A percentile compares a stretch with the other conserved stretches of the same genome.
Evolutionary conservation across 2,113 vertebrate species (phyloP).

Genomic region (Coracopsis vasa): DNA sequence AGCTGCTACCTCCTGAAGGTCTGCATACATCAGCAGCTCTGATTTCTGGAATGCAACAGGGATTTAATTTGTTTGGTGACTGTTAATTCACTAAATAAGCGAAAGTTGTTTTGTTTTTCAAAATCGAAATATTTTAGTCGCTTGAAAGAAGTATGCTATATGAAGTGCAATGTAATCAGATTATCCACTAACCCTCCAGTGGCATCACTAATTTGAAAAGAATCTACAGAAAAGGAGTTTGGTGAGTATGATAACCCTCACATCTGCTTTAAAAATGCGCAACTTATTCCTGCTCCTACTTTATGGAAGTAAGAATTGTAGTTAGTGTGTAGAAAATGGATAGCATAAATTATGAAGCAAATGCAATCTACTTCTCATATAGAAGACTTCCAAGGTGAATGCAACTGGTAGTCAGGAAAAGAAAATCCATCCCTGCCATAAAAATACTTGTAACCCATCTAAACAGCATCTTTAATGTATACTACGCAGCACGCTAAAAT

Average conservation of each 20-base stretch:
- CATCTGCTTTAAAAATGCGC: not conserved
- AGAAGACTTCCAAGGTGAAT: not conserved
- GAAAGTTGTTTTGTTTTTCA: not conserved
- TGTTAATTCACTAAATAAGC: not conserved
- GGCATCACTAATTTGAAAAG: constrained; percentile 1
- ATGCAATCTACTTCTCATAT: not conserved
- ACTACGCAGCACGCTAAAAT: not conserved
- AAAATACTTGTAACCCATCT: not conserved
- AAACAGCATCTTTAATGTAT: not conserved
- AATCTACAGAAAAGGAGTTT: not conserved
- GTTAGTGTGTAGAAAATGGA: not conserved
- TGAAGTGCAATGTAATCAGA: not conserved
- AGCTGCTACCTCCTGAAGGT: not conserved
- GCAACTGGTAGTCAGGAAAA: not conserved
- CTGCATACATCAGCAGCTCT: not conserved
- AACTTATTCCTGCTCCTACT: not conserved
- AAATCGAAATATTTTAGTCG: not conserved
- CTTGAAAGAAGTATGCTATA: not conserved
- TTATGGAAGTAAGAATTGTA: not conserved
- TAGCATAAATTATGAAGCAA: not conserved
- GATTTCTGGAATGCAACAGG: not conserved
- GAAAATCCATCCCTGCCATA: not conserved
- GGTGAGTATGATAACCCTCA: not conserved
- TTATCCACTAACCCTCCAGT: not conserved
- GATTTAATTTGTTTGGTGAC: not conserved